phyloP scores from a whole-genome alignment of 2,113 vertebrate species.

The Brachypteracias leptosomus region DNA sequence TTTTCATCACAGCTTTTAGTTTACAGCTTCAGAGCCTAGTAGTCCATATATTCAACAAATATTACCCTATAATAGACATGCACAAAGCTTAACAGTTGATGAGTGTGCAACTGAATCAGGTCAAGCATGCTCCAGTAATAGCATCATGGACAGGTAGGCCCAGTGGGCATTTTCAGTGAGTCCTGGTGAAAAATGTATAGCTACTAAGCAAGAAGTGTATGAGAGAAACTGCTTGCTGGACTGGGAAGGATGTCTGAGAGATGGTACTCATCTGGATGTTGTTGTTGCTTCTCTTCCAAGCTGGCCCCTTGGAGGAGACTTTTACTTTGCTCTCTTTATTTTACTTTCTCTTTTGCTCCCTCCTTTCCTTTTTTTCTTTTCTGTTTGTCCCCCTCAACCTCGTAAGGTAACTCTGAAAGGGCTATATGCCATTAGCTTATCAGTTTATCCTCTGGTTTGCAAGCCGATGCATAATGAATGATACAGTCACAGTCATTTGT shows the following conservation, averaged over 20 bases:
- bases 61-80: background rate
- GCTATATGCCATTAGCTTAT: background rate
- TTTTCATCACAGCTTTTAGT: background rate
- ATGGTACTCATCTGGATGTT: background rate
- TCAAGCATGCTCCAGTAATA: background rate
- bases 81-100: background rate
- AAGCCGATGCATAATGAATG: background rate
- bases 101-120: background rate
- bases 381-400: no score
- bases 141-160: background rate
- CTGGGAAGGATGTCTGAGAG: background rate
- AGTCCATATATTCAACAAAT: background rate
- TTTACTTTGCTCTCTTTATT: background rate
- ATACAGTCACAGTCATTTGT: background rate
- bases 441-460: background rate
- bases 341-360: no score
- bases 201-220: background rate
- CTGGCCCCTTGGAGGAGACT: background rate
- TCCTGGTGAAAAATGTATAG: background rate
- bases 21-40: background rate
- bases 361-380: no score
- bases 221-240: background rate
- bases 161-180: rapidly evolving
- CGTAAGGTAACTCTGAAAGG: no score
- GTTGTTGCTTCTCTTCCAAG: background rate